Percentiles rank a stretch among this genome's conserved stretches.
Conservation (phyloP, 2,797 vertebrate species). For the Bryconaethiops microstoma region DNA sequence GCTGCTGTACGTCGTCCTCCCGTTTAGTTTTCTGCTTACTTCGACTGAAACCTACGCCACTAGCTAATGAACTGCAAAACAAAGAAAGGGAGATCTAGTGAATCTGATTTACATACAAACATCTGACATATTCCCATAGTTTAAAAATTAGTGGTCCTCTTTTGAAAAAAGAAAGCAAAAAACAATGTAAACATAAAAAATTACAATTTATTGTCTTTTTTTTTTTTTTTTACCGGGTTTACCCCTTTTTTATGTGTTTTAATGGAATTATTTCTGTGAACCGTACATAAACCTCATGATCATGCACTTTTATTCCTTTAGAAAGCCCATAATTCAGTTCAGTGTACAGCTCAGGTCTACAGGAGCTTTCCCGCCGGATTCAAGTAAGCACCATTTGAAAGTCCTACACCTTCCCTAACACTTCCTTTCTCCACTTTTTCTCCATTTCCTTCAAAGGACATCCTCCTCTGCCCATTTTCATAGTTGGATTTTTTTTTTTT, state of each 20-base stretch:
- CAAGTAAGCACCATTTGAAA: constrained; percentile 70
- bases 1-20: constrained; percentile 47
- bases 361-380: constrained; percentile 67
- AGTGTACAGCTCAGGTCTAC: constrained; percentile 66
- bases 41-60: constrained; percentile 74
- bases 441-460: constrained; percentile 73
- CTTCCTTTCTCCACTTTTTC: constrained; percentile 1
- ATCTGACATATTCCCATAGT: constrained; percentile 69
- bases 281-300: constrained; percentile 65
- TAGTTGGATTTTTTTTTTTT: constrained; percentile 1
- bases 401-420: constrained; percentile 53
- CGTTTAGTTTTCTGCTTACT: constrained; percentile 34
- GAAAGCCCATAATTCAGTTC: constrained; percentile 60
- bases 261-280: constrained; percentile 63
- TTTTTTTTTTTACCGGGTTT: constrained; percentile 44
- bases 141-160: constrained; percentile 78
- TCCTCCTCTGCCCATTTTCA: constrained; percentile 70
- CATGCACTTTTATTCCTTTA: constrained; percentile 66
- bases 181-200: constrained; percentile 77
- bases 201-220: constrained; percentile 57
- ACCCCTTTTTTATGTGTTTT: constrained; percentile 54
- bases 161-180: constrained; percentile 61
- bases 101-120: constrained; percentile 67
- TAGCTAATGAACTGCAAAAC: constrained; percentile 78
- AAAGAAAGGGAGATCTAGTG: constrained; percentile 52